Percentiles rank a stretch among this genome's conserved stretches.
phyloP scores from a whole-genome alignment of 2,888 invertebrate species.

The Terebella lapidaria region DNA sequence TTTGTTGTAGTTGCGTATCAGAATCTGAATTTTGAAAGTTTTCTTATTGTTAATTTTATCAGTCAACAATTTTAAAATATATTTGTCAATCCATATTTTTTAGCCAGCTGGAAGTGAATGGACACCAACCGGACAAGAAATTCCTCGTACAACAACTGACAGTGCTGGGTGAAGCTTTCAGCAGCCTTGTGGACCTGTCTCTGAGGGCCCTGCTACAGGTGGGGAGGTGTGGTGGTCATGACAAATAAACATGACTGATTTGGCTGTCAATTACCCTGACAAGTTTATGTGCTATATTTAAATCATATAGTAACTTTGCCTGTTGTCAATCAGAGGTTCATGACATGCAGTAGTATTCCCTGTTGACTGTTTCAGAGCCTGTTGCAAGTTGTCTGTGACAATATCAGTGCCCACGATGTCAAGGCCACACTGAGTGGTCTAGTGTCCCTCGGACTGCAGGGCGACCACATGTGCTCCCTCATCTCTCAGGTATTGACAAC shows the following conservation, averaged over 20 bases:
- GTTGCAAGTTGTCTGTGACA: conserved; percentile 37
- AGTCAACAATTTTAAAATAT: not conserved
- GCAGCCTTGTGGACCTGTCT: conserved; percentile 40
- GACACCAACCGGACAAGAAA: conserved; percentile 23
- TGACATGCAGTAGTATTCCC: too few species aligned
- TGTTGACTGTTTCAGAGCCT: conserved; percentile 31
- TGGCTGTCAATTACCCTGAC: too few species aligned
- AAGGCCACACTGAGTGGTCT: conserved; percentile 46
- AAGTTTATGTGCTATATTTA: too few species aligned
- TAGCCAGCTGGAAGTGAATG: conserved; percentile 11
- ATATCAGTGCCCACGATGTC: conserved; percentile 33
- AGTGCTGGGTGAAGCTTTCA: conserved; percentile 45
- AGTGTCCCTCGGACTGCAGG: conserved; percentile 63
- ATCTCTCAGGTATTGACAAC: too few species aligned
- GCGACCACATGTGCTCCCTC: conserved; percentile 61
- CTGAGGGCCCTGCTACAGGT: conserved; percentile 57
- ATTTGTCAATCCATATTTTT: conserved; percentile 1
- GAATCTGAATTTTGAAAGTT: not conserved
- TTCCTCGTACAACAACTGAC: conserved; percentile 44
- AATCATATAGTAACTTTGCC: too few species aligned
- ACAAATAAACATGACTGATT: too few species aligned
- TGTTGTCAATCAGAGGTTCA: too few species aligned
- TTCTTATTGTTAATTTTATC: not conserved
- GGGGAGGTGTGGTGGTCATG: too few species aligned
- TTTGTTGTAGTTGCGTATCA: not conserved